Evolutionary conservation across 2,888 invertebrate species (phyloP), one percentile per base, ranked within the genome.

Genomic region (Apodemia duryi): DNA sequence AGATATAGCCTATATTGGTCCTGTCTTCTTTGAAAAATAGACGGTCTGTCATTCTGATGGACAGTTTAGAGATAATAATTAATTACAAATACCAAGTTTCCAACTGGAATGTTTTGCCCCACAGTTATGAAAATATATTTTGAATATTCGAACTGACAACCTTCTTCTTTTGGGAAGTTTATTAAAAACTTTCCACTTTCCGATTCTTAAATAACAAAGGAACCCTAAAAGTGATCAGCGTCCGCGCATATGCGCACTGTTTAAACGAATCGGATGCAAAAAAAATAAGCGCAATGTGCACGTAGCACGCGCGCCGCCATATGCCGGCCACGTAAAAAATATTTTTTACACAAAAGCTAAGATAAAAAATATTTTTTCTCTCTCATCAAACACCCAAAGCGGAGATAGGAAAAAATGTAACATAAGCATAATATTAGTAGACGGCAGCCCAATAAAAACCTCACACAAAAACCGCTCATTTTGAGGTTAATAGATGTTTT

Each of bases 371-470:
- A 72, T 66, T 78, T 83, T 86, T 86, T 83, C 67, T 77, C 76
- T 80, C 75, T 82, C 85, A 88, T 86, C 85, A 86, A 83, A 86
- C 86, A 84, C 83, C 81, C 80, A 74, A 71, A 75, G 76, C 70
- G 76, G 75, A 86, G 88, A 88, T 88, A 86, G 83, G 79, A 88
- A 90, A 90, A 88, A 85, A 82, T 68, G 85, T 85, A 88, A 89
- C 88, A 89, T 89, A 89, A 88, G 90, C 88, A 88, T 88, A 88
- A 90, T 86, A 89, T 90, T 89, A 87, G 86, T 83, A 81, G 86
- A 78, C 78, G 80, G 78, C 72, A 71, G 75, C 80, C 78, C 74
- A 76, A 84, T 85, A 90, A 89, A 88, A 88, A 86, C 74, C 74
- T 64, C 69, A 70, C 68, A 81, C 81, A 88, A 88, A 88, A 88